Percentiles rank a stretch among this genome's conserved stretches.
Evolutionary conservation across 1,140 invertebrate genomes (phyloP).

Genomic region (Antheraea pernyi): DNA sequence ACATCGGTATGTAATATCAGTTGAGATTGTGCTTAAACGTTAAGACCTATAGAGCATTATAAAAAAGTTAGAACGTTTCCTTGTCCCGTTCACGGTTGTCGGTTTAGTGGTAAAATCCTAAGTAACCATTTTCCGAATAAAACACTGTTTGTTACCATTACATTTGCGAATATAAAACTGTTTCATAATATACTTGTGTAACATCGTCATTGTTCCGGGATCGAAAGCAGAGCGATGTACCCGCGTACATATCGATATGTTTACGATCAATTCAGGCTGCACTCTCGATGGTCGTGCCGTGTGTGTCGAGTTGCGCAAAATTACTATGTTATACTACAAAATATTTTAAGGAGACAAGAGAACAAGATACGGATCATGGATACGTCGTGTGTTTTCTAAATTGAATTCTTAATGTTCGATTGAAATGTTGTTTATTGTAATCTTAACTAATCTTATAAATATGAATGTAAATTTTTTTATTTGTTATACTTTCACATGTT

Average conservation of each 20-base stretch:
- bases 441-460: too few relatives aligned
- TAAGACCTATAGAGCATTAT: too few relatives aligned
- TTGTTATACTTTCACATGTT: too few relatives aligned
- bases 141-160: background rate
- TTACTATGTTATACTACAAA: background rate
- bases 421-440: too few relatives aligned
- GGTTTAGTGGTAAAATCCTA: background rate
- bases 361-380: background rate
- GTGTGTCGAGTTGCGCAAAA: background rate
- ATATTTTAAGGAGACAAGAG: background rate
- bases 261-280: background rate
- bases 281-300: background rate
- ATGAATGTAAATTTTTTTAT: too few relatives aligned
- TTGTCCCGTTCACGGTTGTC: too few relatives aligned
- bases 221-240: background rate
- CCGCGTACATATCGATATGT: background rate
- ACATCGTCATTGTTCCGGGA: background rate
- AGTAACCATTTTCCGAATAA: background rate
- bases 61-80: too few relatives aligned
- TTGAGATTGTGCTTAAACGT: too few relatives aligned
- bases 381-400: background rate
- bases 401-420: background rate
- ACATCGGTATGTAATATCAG: too few relatives aligned
- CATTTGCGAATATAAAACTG: background rate
- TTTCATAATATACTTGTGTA: background rate